Base-by-base conservation (phyloP, 2,797 vertebrate species). In the Sebastes diploproa region DNA sequence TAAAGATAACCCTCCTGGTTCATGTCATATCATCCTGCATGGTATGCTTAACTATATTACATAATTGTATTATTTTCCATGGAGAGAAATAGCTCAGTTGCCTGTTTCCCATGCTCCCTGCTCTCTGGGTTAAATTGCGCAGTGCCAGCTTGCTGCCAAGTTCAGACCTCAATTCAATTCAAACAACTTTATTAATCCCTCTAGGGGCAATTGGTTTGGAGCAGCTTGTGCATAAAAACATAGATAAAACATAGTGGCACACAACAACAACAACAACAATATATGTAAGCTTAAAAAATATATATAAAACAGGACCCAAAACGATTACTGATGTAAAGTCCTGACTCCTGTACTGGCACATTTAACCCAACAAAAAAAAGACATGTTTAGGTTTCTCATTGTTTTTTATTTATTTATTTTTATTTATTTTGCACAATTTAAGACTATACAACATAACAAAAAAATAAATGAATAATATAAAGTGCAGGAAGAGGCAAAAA, bases 1-100 rank as follows among this genome's bases (percentile, higher is more conserved):
- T 71, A 32, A 34, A 89, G 87, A 93, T 93, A 92, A 89, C 73
- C 73, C 56, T 25, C 42, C 46, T 12, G 67, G 62, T 78, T 14
- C 22, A 4, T 80, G 71, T 54, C 81, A 8, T 70, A 29, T 72
- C 72, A 36, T 42, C 20, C 32, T 32, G 46, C 27, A 42, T 32
- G 20, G 4, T 52, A 5, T 55, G 14, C 32, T 36, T 32, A 29
- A 29, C 25, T 29, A 22, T 9, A 46, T 66, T 30, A 30, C 20
- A 55, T 18, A 11, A 16, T 52, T 27, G 5, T 7, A 8, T 65
- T 46, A 13, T 75, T 68, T 12, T 55, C 20, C 6, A 11, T 14
- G 2, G 6, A 25, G 5, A 20, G 4, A 52, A 11, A 20, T 22
- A 32, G 4, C 3, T 66, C 20, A 8, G 23, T 14, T 62, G 25